These are phyloP conservation scores for Diarsia dahlii DNA, from an alignment of 2,888 invertebrate genomes.

Conservation along the genomic window DNA sequence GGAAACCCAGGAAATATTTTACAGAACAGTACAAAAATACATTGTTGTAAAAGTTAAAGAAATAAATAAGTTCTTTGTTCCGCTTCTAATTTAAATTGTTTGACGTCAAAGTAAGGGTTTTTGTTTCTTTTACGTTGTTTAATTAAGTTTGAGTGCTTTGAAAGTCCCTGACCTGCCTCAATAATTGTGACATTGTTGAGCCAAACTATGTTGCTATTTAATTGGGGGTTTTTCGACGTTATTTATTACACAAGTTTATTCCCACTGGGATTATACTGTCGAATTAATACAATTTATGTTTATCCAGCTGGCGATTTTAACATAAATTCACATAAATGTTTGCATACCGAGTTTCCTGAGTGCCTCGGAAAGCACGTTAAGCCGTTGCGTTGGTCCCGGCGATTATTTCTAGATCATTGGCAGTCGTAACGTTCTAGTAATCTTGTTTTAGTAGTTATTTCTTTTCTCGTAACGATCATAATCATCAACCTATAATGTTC, in stretches of 20 bases:
- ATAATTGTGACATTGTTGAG: background rate
- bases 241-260: slow-evolving; percentile 14
- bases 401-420: no score
- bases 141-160: slow-evolving; percentile 29
- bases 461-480: no score
- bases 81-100: slow-evolving; percentile 3
- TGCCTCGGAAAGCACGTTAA: no score
- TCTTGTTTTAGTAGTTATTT: no score
- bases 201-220: slow-evolving; percentile 1
- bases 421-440: no score
- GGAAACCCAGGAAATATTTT: background rate
- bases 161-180: slow-evolving; percentile 34
- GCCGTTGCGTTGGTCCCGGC: no score
- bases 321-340: background rate
- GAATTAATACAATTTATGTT: background rate
- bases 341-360: no score
- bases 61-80: background rate
- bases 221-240: background rate
- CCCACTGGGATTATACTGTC: background rate
- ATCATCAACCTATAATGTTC: no score
- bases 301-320: background rate
- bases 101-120: slow-evolving; percentile 19
- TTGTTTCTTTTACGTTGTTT: slow-evolving; percentile 2
- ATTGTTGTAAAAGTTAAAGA: background rate
- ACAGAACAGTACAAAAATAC: background rate